Conservation (phyloP, 2,888 invertebrate genomes). For the Campoplex nolae region DNA sequence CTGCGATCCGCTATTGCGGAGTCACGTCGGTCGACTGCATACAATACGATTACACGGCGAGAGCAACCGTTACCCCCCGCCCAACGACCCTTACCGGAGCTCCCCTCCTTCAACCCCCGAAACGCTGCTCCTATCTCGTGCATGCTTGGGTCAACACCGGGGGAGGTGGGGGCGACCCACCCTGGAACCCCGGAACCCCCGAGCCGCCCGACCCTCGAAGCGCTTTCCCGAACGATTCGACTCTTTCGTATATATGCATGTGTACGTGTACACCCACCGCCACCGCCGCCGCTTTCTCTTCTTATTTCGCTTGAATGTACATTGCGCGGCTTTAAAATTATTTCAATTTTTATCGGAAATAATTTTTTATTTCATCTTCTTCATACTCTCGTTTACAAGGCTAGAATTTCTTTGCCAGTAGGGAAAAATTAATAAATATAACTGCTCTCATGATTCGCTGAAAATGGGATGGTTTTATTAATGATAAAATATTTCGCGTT, state of each 20-base stretch:
- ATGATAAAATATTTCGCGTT: too few species aligned
- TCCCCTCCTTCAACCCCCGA: slow-evolving; percentile 40
- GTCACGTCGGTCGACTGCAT: slow-evolving; percentile 83
- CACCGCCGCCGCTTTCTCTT: slow-evolving; percentile 14
- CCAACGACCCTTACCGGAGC: slow-evolving; percentile 31
- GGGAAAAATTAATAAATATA: too few species aligned
- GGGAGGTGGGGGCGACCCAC: background rate
- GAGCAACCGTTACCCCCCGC: slow-evolving; percentile 75
- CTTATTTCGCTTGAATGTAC: slow-evolving; percentile 4
- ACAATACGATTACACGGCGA: slow-evolving; percentile 80
- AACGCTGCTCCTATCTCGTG: slow-evolving; percentile 16
- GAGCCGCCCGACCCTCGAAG: background rate
- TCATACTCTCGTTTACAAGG: too few species aligned
- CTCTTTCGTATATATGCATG: slow-evolving; percentile 34
- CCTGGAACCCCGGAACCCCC: slow-evolving; percentile 21
- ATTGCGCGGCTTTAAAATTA: too few species aligned
- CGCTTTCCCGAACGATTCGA: slow-evolving; percentile 24
- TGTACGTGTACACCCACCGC: slow-evolving; percentile 50
- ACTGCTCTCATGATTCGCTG: background rate
- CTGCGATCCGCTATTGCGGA: slow-evolving; percentile 79
- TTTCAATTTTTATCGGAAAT: too few species aligned
- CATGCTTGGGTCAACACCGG: background rate
- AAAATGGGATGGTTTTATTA: background rate
- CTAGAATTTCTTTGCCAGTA: too few species aligned
- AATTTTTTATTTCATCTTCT: too few species aligned